Evolutionary conservation across 2,113 vertebrate genomes (phyloP).

Genomic region (Leuciscus idus): DNA sequence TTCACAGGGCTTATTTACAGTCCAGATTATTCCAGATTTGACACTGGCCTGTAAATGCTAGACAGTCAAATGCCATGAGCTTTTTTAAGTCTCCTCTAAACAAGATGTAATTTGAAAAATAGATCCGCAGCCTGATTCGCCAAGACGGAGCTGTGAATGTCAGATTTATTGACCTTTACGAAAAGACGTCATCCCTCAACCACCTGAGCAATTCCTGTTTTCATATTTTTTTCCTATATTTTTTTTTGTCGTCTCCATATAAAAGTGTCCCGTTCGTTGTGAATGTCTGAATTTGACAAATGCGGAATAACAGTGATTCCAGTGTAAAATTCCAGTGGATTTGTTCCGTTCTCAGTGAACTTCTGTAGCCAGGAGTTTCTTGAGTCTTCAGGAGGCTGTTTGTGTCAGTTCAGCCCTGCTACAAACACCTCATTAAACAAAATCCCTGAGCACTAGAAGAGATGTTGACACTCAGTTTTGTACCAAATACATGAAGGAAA

Average conservation of each 20-base stretch:
- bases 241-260: background rate
- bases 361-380: background rate
- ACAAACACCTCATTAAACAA: background rate
- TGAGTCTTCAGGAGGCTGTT: background rate
- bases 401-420: background rate
- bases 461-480: background rate
- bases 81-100: conserved; percentile 11
- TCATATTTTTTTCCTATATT: background rate
- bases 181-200: background rate
- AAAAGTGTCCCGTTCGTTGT: background rate
- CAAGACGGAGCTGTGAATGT: background rate
- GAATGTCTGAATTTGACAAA: background rate
- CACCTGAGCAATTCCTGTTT: background rate
- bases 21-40: conserved; percentile 1
- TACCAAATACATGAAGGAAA: background rate
- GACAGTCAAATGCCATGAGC: conserved; percentile 44
- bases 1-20: conserved; percentile 31
- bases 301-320: background rate
- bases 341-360: background rate
- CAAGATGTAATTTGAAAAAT: conserved; percentile 30
- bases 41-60: background rate
- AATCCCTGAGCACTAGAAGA: background rate
- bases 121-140: background rate
- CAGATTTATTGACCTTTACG: conserved; percentile 23
- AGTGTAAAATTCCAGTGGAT: background rate